These are phyloP conservation scores for Plectropomus leopardus DNA, from an alignment of 2,113 vertebrate species.

Conservation along the genomic window DNA sequence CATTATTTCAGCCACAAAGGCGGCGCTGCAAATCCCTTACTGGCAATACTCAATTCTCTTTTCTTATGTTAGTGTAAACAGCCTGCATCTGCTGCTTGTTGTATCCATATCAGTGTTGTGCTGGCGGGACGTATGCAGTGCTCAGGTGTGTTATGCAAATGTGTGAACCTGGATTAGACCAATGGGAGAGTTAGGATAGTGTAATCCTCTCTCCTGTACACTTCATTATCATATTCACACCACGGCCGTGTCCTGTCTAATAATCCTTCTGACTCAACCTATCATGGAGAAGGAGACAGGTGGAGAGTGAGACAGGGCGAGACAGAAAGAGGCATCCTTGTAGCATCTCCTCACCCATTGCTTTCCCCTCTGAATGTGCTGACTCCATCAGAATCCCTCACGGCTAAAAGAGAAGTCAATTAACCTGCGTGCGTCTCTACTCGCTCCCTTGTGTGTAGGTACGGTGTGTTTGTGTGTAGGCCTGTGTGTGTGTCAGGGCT, in stretches of 20 bases:
- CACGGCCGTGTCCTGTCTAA: conserved; percentile 54
- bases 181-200: conserved; percentile 67
- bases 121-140: conserved; percentile 47
- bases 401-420: conserved; percentile 71
- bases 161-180: conserved; percentile 70
- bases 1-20: conserved; percentile 56
- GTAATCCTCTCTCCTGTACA: conserved; percentile 77
- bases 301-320: conserved; percentile 8
- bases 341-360: conserved; percentile 46
- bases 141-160: conserved; percentile 70
- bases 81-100: conserved; percentile 49
- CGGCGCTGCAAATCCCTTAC: conserved; percentile 53
- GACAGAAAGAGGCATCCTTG: conserved; percentile 36
- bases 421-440: conserved; percentile 58
- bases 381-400: conserved; percentile 63
- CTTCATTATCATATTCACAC: conserved; percentile 76
- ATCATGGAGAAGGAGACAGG: conserved; percentile 24
- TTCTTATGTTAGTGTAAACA: conserved; percentile 61
- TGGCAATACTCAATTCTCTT: conserved; percentile 46
- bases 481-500: conserved; percentile 3
- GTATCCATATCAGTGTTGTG: conserved; percentile 59
- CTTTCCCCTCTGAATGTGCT: conserved; percentile 65
- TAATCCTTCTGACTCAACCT: conserved; percentile 69
- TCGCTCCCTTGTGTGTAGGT: conserved; percentile 38
- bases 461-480: conserved; percentile 1